A percentile compares a stretch with the other conserved stretches of the same genome.
Conservation (phyloP, 2,113 vertebrate species). For the Esox niger region DNA sequence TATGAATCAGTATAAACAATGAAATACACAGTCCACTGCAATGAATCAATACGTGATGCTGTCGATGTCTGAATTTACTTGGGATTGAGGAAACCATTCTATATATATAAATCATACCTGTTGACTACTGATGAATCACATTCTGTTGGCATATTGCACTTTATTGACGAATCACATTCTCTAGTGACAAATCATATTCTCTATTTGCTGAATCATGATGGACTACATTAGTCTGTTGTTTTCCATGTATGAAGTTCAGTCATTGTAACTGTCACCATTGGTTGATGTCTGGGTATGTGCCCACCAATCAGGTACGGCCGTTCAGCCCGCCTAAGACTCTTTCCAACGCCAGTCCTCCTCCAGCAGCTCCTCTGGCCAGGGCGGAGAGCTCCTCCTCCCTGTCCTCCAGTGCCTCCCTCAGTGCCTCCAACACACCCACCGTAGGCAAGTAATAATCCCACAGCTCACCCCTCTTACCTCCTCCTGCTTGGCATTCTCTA, state of each 20-base stretch:
- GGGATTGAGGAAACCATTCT: no score
- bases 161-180: no score
- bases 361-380: conserved; percentile 85
- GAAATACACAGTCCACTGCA: no score
- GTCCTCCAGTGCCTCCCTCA: conserved; percentile 90
- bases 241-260: background rate
- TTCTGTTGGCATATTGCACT: no score
- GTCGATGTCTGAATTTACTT: no score
- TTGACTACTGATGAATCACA: no score
- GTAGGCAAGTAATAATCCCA: conserved; percentile 83
- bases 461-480: background rate
- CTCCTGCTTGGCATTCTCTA: background rate
- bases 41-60: background rate
- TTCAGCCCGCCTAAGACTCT: conserved; percentile 87
- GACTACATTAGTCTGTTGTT: background rate
- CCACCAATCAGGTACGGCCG: conserved; percentile 78
- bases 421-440: conserved; percentile 92
- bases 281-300: background rate
- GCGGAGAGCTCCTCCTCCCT: conserved; percentile 96
- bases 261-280: background rate
- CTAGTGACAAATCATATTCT: no score
- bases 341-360: conserved; percentile 85
- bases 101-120: no score
- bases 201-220: background rate
- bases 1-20: background rate